Conservation (phyloP, 2,113 vertebrate genomes). For the Puntigrus tetrazona region DNA sequence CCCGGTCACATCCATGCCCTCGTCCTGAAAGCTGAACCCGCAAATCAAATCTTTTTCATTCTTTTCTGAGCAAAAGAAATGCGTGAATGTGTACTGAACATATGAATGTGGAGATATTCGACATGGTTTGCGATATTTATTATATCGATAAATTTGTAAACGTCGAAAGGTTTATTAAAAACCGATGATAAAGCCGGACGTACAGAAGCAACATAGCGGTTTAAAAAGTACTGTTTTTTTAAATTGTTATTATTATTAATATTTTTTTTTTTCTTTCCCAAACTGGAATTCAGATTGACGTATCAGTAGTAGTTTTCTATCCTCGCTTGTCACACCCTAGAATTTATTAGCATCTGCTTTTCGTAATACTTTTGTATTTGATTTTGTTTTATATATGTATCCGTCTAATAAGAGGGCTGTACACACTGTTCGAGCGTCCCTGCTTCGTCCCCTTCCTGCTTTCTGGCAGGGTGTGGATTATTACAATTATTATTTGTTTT, state of each 20-base stretch:
- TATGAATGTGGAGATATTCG: not conserved
- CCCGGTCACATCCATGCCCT: not conserved
- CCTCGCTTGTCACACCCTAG: not conserved
- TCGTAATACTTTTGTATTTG: not conserved
- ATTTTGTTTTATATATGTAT: not conserved
- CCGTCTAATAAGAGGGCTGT: conserved; percentile 19
- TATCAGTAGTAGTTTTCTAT: not conserved
- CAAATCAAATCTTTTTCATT: not conserved
- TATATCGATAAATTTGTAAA: not conserved
- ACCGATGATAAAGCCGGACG: not conserved
- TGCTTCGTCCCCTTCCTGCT: not conserved
- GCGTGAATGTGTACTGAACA: not conserved
- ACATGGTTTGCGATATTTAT: not conserved
- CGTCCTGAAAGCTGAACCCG: not conserved
- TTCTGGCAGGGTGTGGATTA: not conserved
- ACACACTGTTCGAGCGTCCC: not conserved
- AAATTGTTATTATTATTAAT: no score
- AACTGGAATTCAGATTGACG: not conserved
- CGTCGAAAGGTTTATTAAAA: not conserved
- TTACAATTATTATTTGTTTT: not conserved
- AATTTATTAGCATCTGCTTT: not conserved
- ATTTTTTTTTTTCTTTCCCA: no score
- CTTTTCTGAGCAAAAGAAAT: not conserved
- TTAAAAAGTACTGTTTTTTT: not conserved
- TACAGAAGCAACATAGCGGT: not conserved